phyloP scores from a whole-genome alignment of 1,140 invertebrate genomes.

The Bilobella aurantiaca region DNA sequence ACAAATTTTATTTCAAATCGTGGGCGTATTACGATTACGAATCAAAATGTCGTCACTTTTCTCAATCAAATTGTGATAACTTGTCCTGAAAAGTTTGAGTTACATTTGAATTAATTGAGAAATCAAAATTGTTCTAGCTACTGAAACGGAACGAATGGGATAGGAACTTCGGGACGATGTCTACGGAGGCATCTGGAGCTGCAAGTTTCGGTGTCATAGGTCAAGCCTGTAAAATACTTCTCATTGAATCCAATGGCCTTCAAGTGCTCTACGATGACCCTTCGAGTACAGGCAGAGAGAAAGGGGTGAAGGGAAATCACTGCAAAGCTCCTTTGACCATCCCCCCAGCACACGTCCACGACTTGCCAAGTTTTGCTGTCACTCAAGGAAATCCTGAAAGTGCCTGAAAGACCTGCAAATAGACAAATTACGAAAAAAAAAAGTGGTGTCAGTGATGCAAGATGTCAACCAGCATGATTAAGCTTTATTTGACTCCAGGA shows the following conservation, averaged over 20 bases:
- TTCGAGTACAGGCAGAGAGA: not conserved
- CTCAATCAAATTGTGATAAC: not conserved
- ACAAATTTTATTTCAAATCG: too few species aligned
- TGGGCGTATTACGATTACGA: too few species aligned
- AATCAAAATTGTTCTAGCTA: not conserved
- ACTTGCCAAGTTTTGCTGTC: constrained; percentile 8
- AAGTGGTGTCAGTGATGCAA: not conserved
- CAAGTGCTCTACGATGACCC: not conserved
- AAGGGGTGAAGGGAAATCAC: not conserved
- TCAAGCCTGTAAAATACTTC: not conserved
- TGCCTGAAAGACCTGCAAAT: not conserved
- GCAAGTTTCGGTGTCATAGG: not conserved
- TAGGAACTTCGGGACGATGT: not conserved
- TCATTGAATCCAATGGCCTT: constrained; percentile 9
- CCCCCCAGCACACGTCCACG: constrained; percentile 5
- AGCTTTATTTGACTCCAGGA: not conserved
- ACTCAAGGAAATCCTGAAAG: not conserved
- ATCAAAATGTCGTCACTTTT: not conserved
- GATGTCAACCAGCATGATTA: not conserved
- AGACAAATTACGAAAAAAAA: not conserved
- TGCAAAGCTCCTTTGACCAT: constrained; percentile 4
- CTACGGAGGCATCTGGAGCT: not conserved
- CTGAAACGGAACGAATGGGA: not conserved
- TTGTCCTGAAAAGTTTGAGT: not conserved
- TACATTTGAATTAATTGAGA: not conserved